phyloP scores from a whole-genome alignment of 2,797 vertebrate genomes.

The Knipowitschia caucasica region DNA sequence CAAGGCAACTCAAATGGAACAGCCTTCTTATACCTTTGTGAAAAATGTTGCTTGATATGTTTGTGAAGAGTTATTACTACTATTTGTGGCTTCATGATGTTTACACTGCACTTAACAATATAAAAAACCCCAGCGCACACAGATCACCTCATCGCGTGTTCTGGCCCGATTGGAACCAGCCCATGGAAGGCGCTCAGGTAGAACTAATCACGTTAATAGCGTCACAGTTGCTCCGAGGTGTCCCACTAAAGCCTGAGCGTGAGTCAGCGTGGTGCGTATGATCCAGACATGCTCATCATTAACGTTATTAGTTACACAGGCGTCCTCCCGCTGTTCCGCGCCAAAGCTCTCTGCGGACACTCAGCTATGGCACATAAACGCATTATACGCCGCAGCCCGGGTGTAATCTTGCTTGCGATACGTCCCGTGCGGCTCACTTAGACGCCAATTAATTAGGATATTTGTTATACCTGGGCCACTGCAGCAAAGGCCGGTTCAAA shows the following conservation, averaged over 20 bases:
- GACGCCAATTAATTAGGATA: constrained; percentile 8
- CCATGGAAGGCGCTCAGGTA: constrained; percentile 16
- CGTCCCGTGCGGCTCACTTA: constrained; percentile 10
- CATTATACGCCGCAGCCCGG: constrained; percentile 7
- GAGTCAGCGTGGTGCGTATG: constrained; percentile 17
- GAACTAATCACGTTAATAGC: constrained; percentile 38
- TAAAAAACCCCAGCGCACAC: no score
- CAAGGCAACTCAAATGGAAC: no score
- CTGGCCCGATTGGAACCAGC: constrained; percentile 10
- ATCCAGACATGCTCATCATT: constrained; percentile 16
- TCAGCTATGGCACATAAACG: constrained; percentile 6
- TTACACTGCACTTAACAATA: no score
- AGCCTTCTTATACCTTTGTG: no score
- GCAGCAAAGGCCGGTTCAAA: not conserved
- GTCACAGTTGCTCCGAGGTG: constrained; percentile 21
- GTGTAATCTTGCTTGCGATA: not conserved
- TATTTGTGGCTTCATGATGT: no score
- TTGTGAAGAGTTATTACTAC: no score
- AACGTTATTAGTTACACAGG: constrained; percentile 36
- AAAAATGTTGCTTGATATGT: no score
- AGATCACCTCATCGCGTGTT: constrained; percentile 8
- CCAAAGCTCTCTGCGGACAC: constrained; percentile 8
- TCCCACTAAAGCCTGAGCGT: constrained; percentile 28
- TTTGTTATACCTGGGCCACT: constrained; percentile 17
- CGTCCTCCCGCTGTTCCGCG: constrained; percentile 8